Base-by-base conservation (phyloP, 1,140 invertebrate species). In the Drosophila malerkotliana region DNA sequence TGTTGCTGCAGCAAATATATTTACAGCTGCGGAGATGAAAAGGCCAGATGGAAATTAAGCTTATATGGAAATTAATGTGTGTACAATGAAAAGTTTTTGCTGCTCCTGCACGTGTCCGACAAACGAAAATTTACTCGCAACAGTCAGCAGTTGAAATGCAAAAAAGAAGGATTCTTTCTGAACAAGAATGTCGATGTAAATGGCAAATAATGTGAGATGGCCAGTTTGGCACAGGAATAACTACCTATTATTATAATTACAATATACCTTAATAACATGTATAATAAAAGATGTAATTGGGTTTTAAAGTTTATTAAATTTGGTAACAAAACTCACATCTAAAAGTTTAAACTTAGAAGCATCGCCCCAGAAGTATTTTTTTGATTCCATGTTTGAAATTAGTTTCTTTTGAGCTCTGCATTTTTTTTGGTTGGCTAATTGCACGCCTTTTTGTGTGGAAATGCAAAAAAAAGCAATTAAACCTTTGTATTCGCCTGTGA, bases 401-500 rank as follows among this genome's bases (percentile, higher is more conserved):
- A 32, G 44, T 49, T 53, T 47, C 47, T 59, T 67, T 62, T 51
- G 15, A 21, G 44, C n/a, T 8, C 15, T 41, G 10, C 41, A 39
- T 37, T 62, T 55, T 71, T 61, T 72, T 71, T 58, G 51, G 28
- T 32, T 52, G 45, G 73, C 73, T 84, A 85, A 84, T 84, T 85
- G 77, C 60, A 68, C 60, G 72, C 68, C 68, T 60, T 69, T 64
- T 84, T 84, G 81, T 81, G 68, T 49, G 62, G 54, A 62, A 85
- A 72, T 79, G 72, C 58, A 60, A 68, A 74, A 80, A 81, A 81
- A 81, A 67, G 77, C 81, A 84, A 85, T 84, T 84, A 85, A 74
- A 81, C 63, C 76, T 84, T 72, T 73, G 49, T 77, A 64, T 69
- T 84, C 77, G 64, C 80, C 76, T 63, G 76, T 44, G 49, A 80